Evolutionary conservation across 2,888 invertebrate species (phyloP).

Genomic region (Torymus aiolomorphi): DNA sequence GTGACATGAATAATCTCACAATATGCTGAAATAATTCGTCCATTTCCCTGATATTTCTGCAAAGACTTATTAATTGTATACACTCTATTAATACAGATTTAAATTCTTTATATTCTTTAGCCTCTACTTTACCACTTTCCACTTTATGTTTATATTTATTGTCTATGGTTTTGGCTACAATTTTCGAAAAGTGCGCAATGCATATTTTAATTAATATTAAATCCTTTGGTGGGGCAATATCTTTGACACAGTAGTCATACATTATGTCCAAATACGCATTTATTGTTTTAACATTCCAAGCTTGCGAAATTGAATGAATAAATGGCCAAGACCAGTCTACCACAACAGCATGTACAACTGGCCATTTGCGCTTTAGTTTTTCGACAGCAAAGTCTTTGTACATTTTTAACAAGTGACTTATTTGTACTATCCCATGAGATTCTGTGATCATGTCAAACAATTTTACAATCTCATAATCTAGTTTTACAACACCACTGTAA

Average conservation of each 20-base stretch:
- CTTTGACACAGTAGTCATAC: conserved; percentile 1
- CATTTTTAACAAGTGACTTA: conserved; percentile 1
- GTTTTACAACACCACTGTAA: conserved; percentile 2
- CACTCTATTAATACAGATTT: conserved; percentile 11
- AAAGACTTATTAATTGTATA: not conserved
- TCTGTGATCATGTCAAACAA: conserved; percentile 18
- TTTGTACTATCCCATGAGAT: not conserved
- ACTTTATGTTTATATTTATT: not conserved
- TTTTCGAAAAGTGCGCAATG: conserved; percentile 23
- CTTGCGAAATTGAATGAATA: conserved; percentile 5
- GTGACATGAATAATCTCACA: not conserved
- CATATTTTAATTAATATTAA: conserved; percentile 12
- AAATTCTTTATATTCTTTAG: not conserved
- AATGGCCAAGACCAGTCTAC: conserved; percentile 30
- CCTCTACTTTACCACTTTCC: too few species aligned
- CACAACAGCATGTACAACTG: not conserved
- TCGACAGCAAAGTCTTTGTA: conserved; percentile 16
- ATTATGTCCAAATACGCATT: conserved; percentile 15
- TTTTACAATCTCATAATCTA: conserved; percentile 4
- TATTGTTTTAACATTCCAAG: conserved; percentile 7
- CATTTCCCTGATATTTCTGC: not conserved
- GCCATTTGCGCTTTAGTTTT: conserved; percentile 7
- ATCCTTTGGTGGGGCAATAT: not conserved
- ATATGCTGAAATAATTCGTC: conserved; percentile 10
- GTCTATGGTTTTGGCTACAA: conserved; percentile 16